Base-by-base conservation (phyloP, 1,140 invertebrate species). In the Zaprionus ornatus region DNA sequence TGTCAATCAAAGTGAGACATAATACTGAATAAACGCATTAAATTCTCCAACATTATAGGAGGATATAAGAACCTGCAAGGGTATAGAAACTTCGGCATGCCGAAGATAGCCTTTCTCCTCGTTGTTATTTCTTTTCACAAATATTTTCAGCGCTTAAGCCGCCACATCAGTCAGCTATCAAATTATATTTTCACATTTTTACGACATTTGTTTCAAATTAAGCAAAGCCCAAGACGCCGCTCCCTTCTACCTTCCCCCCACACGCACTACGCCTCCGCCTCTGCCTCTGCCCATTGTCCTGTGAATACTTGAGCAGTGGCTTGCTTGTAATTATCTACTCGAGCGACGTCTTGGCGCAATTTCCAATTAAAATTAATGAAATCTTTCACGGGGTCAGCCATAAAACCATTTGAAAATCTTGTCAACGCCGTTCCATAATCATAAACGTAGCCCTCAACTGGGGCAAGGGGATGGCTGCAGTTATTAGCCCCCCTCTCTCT, bases 281-380 rank as follows among this genome's bases (percentile, higher is more conserved):
- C 32, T 35, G 32, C 13, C 13, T 13, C 45, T 6, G 10, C 1
- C 1, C 77, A 66, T 80, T 88, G 84, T 83, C 63, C 71, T 77
- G 63, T 84, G 65, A 75, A 84, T 88, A 79, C 83, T 84, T 84
- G 74, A 87, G 75, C 67, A 79, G 55, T 55, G 66, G 77, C 70
- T 60, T 82, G 67, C 67, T 67, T 67, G 81, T 88, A 88, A 88
- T 88, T 90, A 88, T 88, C 84, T 88, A 77, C 77, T 88, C 68
- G 80, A 81, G 74, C 85, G 80, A 67, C 80, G 68, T 78, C 85
- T 90, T 71, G 66, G 81, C 65, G 74, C 80, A 83, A 84, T 88
- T 88, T 88, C 84, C 85, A 88, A 88, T 88, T 88, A 88, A 88
- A 88, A 88, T 88, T 88, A 88, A 88, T 88, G 84, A 88, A 88